Base-by-base conservation (phyloP, 2,888 invertebrate species). In the Andrena chrysosceles region DNA sequence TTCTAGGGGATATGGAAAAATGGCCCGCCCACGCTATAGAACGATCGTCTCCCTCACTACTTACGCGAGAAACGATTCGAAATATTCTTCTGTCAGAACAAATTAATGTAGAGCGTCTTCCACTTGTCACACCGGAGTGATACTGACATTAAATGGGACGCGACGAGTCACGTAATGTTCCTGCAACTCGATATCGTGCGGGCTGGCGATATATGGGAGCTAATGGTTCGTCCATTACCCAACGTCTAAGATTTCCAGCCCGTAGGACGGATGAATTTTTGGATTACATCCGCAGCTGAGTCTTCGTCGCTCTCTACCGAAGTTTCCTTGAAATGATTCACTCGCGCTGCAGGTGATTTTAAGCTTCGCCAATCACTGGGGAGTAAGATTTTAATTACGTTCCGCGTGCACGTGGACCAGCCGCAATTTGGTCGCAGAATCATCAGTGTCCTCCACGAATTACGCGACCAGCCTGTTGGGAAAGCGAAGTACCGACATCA, bases 151-250 rank as follows among this genome's bases (percentile, higher is more conserved):
- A 80, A 87, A 87, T 80, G 87, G 84, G 87, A 85, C 63, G 85
- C 83, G 82, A 75, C 76, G 82, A 79, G 75, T 84, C 77, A 77
- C 84, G 75, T 87, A 88, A 88, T 85, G 87, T 84, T 72, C 85
- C 68, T 83, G 89, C 79, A 90, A 90, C 81, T 80, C 82, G 90
- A 90, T 90, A 90, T 82, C 83, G 72, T 64, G 67, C 78, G 71
- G 83, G 66, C 68, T 60, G 67, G 66, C 70, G 84, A 26, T 56
- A 81, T 81, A 83, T 62, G 83, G 69, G 70, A 72, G 85, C 89
- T 91, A 91, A 91, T 91, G 91, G 91, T 72, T 83, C 88, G 79
- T 83, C 88, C 85, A 85, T 85, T 87, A 88, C 80, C 69, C 71
- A 75, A 79, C 80, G 81, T 87, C 87, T 87, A 87, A 84, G 75